Conservation (phyloP, 2,797 vertebrate species). For the Falco biarmicus region DNA sequence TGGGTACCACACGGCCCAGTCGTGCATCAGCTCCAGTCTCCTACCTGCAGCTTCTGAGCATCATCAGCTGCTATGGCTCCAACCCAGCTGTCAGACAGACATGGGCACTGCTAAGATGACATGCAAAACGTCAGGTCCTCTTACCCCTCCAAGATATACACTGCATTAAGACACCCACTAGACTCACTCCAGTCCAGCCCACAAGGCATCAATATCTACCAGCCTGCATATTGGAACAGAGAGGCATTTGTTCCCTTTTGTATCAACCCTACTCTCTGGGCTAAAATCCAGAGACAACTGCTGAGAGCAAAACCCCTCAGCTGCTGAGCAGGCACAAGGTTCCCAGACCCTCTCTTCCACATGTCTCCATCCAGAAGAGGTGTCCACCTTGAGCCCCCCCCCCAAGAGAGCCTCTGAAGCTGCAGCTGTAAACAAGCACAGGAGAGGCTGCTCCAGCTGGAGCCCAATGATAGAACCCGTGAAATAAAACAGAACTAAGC, state of each 20-base stretch:
- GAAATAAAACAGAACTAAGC: neutral
- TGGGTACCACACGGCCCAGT: fast-evolving
- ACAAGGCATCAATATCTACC: neutral
- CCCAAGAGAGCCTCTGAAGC: neutral
- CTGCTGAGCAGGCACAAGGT: neutral
- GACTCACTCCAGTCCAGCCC: neutral
- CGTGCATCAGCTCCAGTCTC: too few relatives aligned
- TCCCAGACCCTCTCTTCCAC: neutral
- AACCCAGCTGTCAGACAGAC: neutral
- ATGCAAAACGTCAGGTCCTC: fast-evolving
- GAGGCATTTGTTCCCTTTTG: neutral
- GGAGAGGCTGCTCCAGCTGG: neutral
- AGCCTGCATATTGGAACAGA: neutral
- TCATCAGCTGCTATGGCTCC: neutral
- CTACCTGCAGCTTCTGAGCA: neutral
- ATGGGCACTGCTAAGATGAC: fast-evolving
- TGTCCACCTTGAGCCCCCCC: fast-evolving
- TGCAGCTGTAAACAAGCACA: neutral
- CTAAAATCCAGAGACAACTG: neutral
- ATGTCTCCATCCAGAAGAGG: fast-evolving
- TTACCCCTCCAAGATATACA: neutral
- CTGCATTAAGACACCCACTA: neutral
- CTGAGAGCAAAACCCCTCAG: neutral
- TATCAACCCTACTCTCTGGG: neutral
- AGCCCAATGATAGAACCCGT: fast-evolving